Evolutionary conservation across 2,888 invertebrate genomes (phyloP), one percentile per base, ranked within the genome.

Genomic region (Sympetrum striolatum): DNA sequence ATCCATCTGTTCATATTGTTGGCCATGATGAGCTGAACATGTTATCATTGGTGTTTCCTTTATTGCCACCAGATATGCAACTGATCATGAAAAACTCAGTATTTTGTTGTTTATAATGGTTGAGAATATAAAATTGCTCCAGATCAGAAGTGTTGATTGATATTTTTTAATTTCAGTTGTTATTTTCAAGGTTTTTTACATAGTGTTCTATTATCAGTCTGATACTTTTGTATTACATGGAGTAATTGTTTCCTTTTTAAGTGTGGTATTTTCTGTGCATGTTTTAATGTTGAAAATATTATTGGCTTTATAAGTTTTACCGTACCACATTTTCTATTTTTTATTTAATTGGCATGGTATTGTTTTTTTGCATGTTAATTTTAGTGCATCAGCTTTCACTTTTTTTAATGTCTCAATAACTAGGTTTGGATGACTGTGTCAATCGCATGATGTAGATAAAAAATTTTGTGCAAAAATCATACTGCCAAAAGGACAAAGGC

Each of bases 201-300:
- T 86, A 86, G 86, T 86, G 86, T 86, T 86, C 86, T n/a, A 86
- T 60, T 86, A 64, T 86, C 60, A 86, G 86, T 86, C 60, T 86
- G 37, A 86, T 37, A 60, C 60, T 73, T 58, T 86, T 86, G 60
- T 60, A 60, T 22, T 86, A 64, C 58, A 37, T 86, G 60, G 64
- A 60, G 60, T 90, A 81, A 48, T 60, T 86, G 86, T 86, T 86
- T 86, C 35, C 86, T 86, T 90, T 90, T 81, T 90, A 73, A 80
- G 60, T 80, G 91, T 73, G 82, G 64, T 90, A 79, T 44, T 90
- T 81, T 48, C 48, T 80, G 80, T 80, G 79, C 86, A 95, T 95
- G 94, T 95, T 79, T 91, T 82, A 80, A 91, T 91, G 82, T 90
- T 82, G 44, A 90, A 92, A 91, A 90, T 82, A 91, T 92, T 90